phyloP scores from a whole-genome alignment of 2,797 vertebrate genomes.

The Liasis olivaceus region DNA sequence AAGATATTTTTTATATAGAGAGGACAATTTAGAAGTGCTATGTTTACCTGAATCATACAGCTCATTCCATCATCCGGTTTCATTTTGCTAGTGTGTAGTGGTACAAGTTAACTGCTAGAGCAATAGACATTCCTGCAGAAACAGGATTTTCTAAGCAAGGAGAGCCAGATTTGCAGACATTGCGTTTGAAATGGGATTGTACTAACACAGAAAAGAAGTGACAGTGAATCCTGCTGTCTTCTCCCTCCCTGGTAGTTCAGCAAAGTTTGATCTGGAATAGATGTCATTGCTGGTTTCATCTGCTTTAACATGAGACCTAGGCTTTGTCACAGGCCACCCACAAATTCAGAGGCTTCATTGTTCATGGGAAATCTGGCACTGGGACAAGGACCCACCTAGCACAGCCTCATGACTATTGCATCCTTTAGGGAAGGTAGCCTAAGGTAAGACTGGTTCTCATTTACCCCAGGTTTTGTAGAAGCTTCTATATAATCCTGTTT shows the following conservation, averaged over 20 bases:
- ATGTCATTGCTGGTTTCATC: neutral
- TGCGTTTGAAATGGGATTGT: neutral
- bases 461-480: neutral
- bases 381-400: too few species aligned
- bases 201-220: neutral
- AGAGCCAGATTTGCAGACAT: neutral
- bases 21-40: neutral
- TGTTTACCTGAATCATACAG: neutral
- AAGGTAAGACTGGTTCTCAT: neutral
- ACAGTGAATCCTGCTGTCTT: neutral
- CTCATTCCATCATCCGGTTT: neutral
- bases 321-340: neutral
- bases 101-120: neutral
- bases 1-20: neutral
- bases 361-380: neutral
- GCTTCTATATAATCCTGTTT: neutral
- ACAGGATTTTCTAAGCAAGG: neutral
- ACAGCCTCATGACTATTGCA: too few species aligned
- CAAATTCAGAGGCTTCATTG: neutral
- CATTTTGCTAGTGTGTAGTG: neutral
- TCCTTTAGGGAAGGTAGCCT: too few species aligned
- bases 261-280: neutral
- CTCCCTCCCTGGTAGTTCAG: neutral
- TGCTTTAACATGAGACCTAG: too few species aligned
- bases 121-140: neutral